Evolutionary conservation across 1,140 invertebrate species (phyloP).

Genomic region (Bombus cullumanus): DNA sequence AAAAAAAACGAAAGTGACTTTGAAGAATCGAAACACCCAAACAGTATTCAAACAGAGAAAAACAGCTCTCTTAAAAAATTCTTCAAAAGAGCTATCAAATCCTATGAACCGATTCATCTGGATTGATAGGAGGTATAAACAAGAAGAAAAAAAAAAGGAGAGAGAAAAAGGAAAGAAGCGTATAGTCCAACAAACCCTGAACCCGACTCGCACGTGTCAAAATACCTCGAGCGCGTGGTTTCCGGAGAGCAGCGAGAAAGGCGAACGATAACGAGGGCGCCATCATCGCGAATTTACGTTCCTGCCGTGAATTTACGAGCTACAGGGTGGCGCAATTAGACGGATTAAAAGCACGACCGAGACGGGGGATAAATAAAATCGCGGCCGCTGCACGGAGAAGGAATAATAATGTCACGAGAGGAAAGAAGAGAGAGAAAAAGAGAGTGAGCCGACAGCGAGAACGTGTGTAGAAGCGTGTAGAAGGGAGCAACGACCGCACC

Average conservation of each 20-base stretch:
- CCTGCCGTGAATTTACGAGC: conserved; percentile 26
- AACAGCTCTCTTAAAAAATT: no score
- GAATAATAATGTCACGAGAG: conserved; percentile 10
- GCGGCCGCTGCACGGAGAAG: background rate
- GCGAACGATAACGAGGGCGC: background rate
- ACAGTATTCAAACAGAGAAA: no score
- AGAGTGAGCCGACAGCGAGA: conserved; percentile 34
- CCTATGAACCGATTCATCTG: background rate
- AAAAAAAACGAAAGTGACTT: background rate
- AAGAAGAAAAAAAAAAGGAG: background rate
- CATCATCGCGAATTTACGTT: conserved; percentile 17
- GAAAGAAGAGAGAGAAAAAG: conserved; percentile 59
- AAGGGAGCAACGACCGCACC: conserved; percentile 73
- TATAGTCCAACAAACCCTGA: background rate
- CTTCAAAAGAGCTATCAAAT: background rate
- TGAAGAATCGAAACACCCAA: no score
- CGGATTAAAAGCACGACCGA: conserved; percentile 30
- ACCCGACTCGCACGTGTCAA: background rate
- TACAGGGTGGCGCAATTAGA: conserved; percentile 25
- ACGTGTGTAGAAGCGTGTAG: conserved; percentile 15
- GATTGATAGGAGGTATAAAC: background rate
- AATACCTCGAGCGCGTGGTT: background rate
- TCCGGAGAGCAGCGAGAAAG: background rate
- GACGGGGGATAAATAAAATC: conserved; percentile 39
- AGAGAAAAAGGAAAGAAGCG: no score